A percentile compares a stretch with the other conserved stretches of the same genome.
phyloP scores from a whole-genome alignment of 2,113 vertebrate genomes.

The Dryoscopus gambensis region DNA sequence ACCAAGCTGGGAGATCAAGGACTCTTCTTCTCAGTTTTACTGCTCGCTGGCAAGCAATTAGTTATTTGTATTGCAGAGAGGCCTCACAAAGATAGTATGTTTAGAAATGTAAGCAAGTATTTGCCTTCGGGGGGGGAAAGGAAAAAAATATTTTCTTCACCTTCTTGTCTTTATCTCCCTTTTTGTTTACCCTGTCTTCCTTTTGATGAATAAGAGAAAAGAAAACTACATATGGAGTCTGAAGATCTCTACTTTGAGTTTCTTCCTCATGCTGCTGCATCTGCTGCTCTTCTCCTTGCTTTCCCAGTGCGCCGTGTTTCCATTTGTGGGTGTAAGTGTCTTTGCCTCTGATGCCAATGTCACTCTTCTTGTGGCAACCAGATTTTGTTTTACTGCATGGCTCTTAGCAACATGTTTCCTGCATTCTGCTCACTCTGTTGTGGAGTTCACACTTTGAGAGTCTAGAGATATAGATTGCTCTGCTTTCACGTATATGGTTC shows the following conservation, averaged over 20 bases:
- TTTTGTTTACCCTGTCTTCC: constrained; percentile 1
- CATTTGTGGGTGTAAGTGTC: constrained; percentile 39
- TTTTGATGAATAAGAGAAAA: constrained; percentile 32
- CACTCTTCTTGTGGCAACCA: constrained; percentile 55
- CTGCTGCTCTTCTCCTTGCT: constrained; percentile 51
- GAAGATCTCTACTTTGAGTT: constrained; percentile 4
- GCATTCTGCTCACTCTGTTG: constrained; percentile 67
- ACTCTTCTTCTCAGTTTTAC: neutral
- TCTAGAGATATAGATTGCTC: constrained; percentile 44
- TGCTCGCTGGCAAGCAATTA: constrained; percentile 20
- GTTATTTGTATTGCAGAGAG: constrained; percentile 25
- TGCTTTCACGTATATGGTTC: neutral
- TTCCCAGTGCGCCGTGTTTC: neutral
- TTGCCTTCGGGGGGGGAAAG: neutral
- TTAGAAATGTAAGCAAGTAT: constrained; percentile 12
- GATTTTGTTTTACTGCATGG: constrained; percentile 71
- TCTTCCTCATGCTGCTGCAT: constrained; percentile 51
- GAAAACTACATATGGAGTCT: constrained; percentile 12
- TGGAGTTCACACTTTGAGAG: constrained; percentile 55
- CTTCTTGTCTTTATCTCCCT: constrained; percentile 12
- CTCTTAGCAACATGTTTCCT: constrained; percentile 69
- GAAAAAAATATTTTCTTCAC: constrained; percentile 28
- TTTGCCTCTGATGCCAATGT: constrained; percentile 57
- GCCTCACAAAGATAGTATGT: neutral
- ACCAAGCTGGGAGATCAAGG: constrained; percentile 40